Evolutionary conservation across 2,888 invertebrate species (phyloP).

Genomic region (Vesta saturnalis): DNA sequence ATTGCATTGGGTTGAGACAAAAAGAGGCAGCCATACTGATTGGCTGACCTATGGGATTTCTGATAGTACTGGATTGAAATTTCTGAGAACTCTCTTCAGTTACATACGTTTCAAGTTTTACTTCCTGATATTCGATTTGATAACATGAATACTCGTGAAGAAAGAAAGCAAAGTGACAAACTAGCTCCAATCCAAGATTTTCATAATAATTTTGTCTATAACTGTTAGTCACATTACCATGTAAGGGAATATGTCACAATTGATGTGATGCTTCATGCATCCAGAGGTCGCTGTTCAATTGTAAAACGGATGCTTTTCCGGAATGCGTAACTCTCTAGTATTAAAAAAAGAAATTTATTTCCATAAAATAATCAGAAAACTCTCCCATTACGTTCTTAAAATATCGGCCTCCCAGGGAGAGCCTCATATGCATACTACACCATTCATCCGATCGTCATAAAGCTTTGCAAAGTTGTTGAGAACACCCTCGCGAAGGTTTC

Average conservation of each 20-base stretch:
- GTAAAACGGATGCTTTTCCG: too few relatives aligned
- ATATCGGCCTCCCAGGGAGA: too few relatives aligned
- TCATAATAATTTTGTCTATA: not conserved
- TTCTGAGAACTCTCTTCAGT: not conserved
- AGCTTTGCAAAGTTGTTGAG: too few relatives aligned
- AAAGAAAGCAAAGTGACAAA: not conserved
- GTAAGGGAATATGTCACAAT: not conserved
- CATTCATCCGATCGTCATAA: too few relatives aligned
- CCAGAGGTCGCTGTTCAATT: too few relatives aligned
- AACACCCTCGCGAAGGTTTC: too few relatives aligned
- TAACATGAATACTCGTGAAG: not conserved
- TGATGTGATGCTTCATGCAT: too few relatives aligned
- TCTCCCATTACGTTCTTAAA: too few relatives aligned
- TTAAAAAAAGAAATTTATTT: too few relatives aligned
- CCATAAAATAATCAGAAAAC: too few relatives aligned
- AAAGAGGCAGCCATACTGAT: not conserved
- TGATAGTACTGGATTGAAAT: not conserved
- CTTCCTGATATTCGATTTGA: not conserved
- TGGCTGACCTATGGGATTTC: not conserved
- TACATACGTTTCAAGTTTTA: not conserved
- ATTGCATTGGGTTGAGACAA: constrained; percentile 10
- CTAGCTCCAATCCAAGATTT: not conserved
- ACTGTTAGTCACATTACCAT: not conserved
- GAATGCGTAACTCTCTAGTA: too few relatives aligned
- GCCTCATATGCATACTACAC: too few relatives aligned